Percentiles rank a stretch among this genome's conserved stretches.
phyloP scores from a whole-genome alignment of 2,113 vertebrate species.

The Bujurquina vittata region DNA sequence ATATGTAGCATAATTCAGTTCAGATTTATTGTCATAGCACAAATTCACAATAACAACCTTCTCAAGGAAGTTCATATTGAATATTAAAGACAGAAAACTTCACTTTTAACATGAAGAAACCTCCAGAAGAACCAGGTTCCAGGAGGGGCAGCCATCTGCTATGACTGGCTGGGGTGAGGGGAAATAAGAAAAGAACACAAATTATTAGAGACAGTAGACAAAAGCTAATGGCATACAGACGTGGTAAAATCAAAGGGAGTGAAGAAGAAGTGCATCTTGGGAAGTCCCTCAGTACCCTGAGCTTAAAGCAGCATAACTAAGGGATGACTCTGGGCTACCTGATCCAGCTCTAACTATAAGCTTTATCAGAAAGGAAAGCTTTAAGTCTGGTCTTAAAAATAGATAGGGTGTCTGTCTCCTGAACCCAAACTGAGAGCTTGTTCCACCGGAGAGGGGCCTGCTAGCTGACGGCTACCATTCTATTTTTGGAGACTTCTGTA shows the following conservation, averaged over 20 bases:
- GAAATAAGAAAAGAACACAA: background rate
- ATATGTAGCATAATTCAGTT: background rate
- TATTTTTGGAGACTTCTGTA: background rate
- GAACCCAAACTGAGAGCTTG: background rate
- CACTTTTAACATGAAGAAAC: background rate
- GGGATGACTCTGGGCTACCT: background rate
- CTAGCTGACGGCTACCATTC: background rate
- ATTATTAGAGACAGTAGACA: background rate
- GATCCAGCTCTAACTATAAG: background rate
- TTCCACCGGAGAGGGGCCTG: background rate
- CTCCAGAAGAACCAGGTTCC: background rate
- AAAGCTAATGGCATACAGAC: background rate
- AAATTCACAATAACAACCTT: background rate
- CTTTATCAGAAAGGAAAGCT: constrained; percentile 7
- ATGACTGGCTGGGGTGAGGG: background rate
- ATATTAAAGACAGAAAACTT: background rate
- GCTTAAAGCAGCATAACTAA: background rate
- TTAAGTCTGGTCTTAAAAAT: background rate
- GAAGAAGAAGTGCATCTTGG: background rate
- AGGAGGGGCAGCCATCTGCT: background rate
- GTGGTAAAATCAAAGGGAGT: background rate
- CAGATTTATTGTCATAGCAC: background rate
- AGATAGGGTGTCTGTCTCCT: background rate
- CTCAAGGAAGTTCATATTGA: background rate
- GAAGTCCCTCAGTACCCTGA: background rate